Conservation (phyloP, 2,113 vertebrate genomes). For the Colossoma macropomum region DNA sequence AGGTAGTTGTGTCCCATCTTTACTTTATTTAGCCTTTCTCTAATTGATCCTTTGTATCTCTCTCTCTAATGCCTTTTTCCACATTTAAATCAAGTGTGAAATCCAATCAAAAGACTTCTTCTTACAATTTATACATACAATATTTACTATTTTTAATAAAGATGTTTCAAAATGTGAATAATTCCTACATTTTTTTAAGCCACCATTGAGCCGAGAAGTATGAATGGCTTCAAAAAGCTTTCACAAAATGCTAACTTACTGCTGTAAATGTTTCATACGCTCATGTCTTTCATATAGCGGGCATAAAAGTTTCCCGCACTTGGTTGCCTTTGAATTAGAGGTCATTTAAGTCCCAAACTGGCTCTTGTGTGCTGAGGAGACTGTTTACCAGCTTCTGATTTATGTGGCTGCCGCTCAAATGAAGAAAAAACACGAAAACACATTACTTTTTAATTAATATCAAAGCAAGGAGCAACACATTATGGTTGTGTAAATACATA, state of each 20-base stretch:
- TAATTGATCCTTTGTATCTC: no score
- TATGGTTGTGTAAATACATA: constrained; percentile 69
- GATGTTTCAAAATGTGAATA: no score
- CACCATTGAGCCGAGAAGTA: neutral
- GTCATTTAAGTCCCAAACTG: neutral
- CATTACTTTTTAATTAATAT: constrained; percentile 70
- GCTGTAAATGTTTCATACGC: neutral
- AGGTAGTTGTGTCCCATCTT: no score
- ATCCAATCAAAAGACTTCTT: no score
- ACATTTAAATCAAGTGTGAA: no score
- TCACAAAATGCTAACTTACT: constrained; percentile 23
- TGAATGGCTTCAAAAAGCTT: neutral
- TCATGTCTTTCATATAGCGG: constrained; percentile 18
- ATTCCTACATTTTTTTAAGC: no score
- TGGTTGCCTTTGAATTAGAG: constrained; percentile 1
- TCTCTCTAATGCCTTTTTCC: no score
- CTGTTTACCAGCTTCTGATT: constrained; percentile 52
- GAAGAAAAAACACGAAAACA: constrained; percentile 59
- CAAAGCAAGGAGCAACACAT: constrained; percentile 64
- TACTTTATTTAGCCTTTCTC: no score
- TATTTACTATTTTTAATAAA: no score
- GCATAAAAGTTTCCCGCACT: neutral
- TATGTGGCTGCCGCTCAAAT: constrained; percentile 46
- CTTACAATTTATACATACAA: no score
- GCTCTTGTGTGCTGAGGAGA: neutral